A percentile compares a stretch with the other conserved stretches of the same genome.
Conservation (phyloP, 2,113 vertebrate genomes). For the Peromyscus leucopus region DNA sequence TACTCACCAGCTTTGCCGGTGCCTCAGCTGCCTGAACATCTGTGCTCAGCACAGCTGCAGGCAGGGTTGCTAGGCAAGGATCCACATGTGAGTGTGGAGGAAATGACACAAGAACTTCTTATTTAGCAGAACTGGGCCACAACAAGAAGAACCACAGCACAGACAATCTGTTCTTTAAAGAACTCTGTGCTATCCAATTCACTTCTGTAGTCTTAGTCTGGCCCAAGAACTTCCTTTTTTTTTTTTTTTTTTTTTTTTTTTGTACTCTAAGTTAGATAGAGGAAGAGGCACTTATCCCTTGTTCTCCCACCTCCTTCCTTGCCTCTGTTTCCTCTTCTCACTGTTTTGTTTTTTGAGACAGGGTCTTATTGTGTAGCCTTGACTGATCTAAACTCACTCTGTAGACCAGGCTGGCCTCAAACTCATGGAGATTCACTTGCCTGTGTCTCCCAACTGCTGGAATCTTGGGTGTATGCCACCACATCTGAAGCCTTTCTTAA, state of each 20-base stretch:
- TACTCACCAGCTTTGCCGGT: background rate
- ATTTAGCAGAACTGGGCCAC: constrained; percentile 6
- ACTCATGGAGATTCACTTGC: background rate
- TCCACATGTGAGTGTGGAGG: constrained; percentile 8
- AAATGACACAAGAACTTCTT: constrained; percentile 28
- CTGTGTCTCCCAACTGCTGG: background rate
- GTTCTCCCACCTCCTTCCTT: background rate
- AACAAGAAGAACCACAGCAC: background rate
- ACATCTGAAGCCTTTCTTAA: background rate
- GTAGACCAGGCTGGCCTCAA: background rate
- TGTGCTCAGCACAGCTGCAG: background rate
- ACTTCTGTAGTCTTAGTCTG: constrained; percentile 54
- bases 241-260: constrained; percentile 24
- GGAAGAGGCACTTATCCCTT: constrained; percentile 6
- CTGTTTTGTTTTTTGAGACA: background rate
- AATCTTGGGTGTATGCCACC: background rate
- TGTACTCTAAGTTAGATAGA: constrained; percentile 8
- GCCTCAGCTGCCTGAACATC: background rate
- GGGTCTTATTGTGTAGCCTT: background rate
- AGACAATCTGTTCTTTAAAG: constrained; percentile 36
- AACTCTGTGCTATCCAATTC: constrained; percentile 23
- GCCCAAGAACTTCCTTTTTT: constrained; percentile 65
- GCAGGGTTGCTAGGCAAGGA: background rate
- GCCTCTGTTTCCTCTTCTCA: background rate
- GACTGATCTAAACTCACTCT: background rate